phyloP scores from a whole-genome alignment of 2,797 vertebrate genomes.

The Nyctalus aviator region DNA sequence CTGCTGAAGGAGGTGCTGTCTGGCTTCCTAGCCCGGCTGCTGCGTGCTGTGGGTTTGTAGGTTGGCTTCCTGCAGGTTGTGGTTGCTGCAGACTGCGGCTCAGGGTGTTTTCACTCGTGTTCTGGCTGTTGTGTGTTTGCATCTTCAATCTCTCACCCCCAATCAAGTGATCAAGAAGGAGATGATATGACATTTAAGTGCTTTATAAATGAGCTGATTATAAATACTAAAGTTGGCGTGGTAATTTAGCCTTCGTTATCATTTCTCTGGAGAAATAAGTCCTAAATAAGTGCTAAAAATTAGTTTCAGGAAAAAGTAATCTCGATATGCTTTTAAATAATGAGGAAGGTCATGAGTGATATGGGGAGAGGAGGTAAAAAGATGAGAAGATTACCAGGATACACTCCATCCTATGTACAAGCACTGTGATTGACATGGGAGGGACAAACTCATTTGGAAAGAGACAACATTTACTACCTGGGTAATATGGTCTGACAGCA shows the following conservation, averaged over 20 bases:
- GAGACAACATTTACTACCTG: background rate
- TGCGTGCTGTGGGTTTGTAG: background rate
- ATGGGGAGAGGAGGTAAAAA: background rate
- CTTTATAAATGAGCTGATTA: background rate
- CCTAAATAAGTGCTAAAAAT: conserved; percentile 22
- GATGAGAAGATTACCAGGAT: background rate
- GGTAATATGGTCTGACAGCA: background rate
- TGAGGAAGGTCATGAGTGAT: background rate
- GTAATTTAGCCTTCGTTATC: background rate
- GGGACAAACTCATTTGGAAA: background rate
- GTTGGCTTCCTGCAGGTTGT: background rate
- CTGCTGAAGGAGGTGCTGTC: background rate
- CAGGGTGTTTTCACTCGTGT: background rate
- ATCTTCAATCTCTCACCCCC: background rate
- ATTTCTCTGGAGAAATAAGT: background rate
- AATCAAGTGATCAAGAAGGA: background rate
- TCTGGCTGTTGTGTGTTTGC: background rate
- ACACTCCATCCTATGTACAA: background rate
- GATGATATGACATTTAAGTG: background rate
- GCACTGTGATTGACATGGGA: background rate
- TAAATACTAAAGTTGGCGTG: background rate
- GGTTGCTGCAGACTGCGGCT: background rate
- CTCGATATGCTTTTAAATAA: conserved; percentile 32
- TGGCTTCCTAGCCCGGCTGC: background rate
- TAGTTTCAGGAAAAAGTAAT: background rate